Evolutionary conservation across 2,113 vertebrate genomes (phyloP).

Genomic region (Bubalus kerabau): DNA sequence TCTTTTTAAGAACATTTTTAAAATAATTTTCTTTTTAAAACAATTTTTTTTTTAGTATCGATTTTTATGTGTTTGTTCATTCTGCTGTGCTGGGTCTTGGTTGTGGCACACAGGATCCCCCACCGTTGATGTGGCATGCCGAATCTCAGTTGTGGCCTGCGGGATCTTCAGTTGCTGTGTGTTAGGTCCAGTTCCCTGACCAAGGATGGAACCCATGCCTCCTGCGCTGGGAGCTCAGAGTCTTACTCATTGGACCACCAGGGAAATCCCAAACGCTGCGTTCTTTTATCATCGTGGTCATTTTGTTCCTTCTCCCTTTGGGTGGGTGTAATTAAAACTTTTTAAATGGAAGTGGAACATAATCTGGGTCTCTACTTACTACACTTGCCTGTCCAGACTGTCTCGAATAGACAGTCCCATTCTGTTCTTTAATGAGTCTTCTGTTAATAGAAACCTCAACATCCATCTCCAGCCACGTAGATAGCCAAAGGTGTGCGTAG

Average conservation of each 20-base stretch:
- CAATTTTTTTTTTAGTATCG: background rate
- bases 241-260: background rate
- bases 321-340: background rate
- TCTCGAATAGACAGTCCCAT: background rate
- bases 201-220: background rate
- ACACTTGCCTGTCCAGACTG: background rate
- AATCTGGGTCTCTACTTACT: background rate
- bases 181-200: background rate
- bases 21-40: background rate
- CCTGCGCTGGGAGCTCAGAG: background rate
- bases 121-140: background rate
- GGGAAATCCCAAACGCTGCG: background rate
- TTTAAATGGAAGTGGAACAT: background rate
- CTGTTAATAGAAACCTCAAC: background rate
- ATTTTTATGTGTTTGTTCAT: too few species aligned
- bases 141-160: background rate
- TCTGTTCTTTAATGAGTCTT: background rate
- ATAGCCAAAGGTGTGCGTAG: background rate
- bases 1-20: background rate
- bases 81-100: background rate
- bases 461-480: background rate
- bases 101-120: background rate
- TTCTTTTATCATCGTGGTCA: background rate
- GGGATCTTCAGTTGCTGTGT: background rate
- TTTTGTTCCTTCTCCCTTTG: background rate